phyloP scores from a whole-genome alignment of 1,140 invertebrate species.

The Lucilia cuprina region DNA sequence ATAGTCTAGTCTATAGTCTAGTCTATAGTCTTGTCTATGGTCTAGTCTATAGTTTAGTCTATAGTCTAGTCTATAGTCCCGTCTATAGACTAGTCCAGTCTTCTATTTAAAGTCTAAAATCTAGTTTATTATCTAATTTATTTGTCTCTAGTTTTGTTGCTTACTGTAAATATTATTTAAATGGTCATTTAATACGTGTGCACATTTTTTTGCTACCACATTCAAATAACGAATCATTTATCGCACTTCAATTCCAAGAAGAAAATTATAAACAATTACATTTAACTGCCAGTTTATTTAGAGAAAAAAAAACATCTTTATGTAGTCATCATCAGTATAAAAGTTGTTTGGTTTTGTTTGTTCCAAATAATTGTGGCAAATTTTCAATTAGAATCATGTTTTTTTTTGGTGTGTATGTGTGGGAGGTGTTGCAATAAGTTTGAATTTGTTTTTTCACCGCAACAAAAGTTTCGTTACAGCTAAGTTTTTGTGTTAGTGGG shows the following conservation, averaged over 20 bases:
- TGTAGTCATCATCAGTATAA: neutral
- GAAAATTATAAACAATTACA: constrained; percentile 4
- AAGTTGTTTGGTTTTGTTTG: neutral
- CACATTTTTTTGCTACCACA: neutral
- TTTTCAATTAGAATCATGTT: constrained; percentile 1
- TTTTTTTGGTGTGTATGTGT: neutral
- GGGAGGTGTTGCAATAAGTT: neutral
- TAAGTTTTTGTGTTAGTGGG: neutral
- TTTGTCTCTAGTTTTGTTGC: too few species aligned
- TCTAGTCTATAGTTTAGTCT: too few species aligned
- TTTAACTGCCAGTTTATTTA: neutral
- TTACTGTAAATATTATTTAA: neutral
- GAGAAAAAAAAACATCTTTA: neutral
- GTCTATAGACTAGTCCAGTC: too few species aligned
- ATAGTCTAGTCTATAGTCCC: too few species aligned
- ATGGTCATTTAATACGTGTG: neutral
- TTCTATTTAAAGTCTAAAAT: too few species aligned
- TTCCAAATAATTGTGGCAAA: constrained; percentile 15
- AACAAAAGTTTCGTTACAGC: too few species aligned
- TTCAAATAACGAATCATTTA: neutral
- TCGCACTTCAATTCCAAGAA: neutral
- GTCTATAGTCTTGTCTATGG: too few species aligned
- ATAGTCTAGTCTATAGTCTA: too few species aligned
- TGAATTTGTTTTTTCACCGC: neutral
- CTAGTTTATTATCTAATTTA: too few species aligned